These are phyloP conservation scores for Neogale vison DNA, from an alignment of 2,113 vertebrate genomes.

Conservation along the genomic window DNA sequence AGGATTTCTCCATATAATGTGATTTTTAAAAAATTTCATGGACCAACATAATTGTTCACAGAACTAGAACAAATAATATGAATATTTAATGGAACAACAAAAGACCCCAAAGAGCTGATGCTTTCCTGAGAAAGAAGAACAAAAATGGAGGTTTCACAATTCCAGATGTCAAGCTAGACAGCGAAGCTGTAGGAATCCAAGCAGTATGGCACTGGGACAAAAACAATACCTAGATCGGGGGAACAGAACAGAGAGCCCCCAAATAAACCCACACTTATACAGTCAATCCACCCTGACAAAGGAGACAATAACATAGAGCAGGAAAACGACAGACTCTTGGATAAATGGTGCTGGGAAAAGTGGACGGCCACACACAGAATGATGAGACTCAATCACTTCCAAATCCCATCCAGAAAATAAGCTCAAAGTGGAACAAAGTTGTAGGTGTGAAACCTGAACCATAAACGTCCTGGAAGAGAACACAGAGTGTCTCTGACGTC, in stretches of 20 bases:
- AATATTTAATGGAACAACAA: not conserved
- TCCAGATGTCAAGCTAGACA: not conserved
- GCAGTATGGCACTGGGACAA: not conserved
- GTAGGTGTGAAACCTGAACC: not conserved
- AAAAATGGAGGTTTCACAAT: not conserved
- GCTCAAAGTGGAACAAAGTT: not conserved
- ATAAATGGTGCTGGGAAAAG: not conserved
- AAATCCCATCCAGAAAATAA: not conserved
- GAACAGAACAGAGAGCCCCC: not conserved
- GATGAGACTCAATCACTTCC: not conserved
- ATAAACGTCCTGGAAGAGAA: not conserved
- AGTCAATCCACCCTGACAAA: not conserved
- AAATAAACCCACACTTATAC: not conserved
- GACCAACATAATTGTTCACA: not conserved
- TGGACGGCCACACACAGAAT: not conserved
- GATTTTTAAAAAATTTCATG: not conserved
- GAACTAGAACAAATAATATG: not conserved
- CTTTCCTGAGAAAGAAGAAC: not conserved
- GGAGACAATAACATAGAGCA: not conserved
- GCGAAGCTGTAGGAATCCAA: not conserved
- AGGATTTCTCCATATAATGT: not conserved
- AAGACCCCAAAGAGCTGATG: not conserved
- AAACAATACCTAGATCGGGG: not conserved
- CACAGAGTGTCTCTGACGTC: not conserved
- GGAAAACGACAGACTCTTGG: not conserved